Evolutionary conservation across 2,113 vertebrate genomes (phyloP).

Genomic region (Pomatorhinus ruficollis): DNA sequence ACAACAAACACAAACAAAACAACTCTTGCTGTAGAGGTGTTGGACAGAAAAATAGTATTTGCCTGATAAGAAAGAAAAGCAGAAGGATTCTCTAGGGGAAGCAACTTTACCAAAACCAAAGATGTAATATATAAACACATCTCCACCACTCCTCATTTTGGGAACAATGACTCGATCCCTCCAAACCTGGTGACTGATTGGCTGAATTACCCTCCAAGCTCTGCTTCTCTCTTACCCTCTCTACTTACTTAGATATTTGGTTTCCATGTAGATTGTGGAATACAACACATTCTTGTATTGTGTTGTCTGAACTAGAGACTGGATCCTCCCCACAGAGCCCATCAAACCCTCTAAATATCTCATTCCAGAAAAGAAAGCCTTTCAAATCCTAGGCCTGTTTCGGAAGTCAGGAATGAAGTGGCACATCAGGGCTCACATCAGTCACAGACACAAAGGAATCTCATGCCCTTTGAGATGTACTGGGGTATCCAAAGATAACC

Average conservation of each 20-base stretch:
- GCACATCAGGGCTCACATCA: background rate
- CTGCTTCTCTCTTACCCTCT: background rate
- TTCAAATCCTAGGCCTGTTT: background rate
- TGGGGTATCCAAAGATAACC: background rate
- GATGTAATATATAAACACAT: background rate
- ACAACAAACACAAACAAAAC: background rate
- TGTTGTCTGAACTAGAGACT: background rate
- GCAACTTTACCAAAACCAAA: background rate
- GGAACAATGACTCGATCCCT: background rate
- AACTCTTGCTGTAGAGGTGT: background rate
- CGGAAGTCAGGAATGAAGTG: background rate
- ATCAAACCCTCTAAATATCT: background rate
- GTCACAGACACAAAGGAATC: background rate
- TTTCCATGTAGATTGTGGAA: background rate
- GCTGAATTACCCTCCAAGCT: background rate
- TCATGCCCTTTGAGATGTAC: background rate
- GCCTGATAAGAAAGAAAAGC: background rate
- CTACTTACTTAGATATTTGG: background rate
- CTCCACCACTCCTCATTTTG: background rate
- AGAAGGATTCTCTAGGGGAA: background rate
- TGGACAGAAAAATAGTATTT: background rate
- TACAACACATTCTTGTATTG: background rate
- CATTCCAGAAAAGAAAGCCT: background rate
- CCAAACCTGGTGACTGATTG: background rate
- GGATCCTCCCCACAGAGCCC: background rate